phyloP scores from a whole-genome alignment of 2,888 invertebrate genomes.

The Phortica okadai region DNA sequence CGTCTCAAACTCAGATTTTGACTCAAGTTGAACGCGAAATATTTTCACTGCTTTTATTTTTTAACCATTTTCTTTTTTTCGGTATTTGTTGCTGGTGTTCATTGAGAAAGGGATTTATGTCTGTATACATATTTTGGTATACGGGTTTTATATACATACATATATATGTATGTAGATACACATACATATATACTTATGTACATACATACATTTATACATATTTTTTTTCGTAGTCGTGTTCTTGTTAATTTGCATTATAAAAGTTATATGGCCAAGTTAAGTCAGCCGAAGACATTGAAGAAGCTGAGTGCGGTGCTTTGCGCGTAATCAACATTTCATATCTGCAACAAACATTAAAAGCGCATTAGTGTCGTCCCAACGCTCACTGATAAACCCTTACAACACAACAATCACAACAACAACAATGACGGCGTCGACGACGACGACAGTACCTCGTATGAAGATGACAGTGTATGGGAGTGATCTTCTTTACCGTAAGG shows the following conservation, averaged over 20 bases:
- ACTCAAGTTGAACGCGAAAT: conserved; percentile 17
- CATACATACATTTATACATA: conserved; percentile 21
- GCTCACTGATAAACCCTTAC: conserved; percentile 57
- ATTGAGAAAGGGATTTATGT: conserved; percentile 24
- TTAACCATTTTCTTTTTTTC: conserved; percentile 21
- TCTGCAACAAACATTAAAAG: conserved; percentile 77
- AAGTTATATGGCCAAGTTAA: conserved; percentile 33
- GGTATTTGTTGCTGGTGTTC: conserved; percentile 16
- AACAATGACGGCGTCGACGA: conserved; percentile 44
- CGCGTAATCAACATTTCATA: conserved; percentile 75
- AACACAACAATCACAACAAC: conserved; percentile 36
- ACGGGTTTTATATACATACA: background rate
- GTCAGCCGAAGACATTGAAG: background rate
- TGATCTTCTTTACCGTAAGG: conserved; percentile 14
- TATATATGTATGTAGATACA: background rate
- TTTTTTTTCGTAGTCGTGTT: conserved; percentile 13
- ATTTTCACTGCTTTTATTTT: conserved; percentile 6
- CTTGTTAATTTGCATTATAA: conserved; percentile 58
- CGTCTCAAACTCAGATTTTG: background rate
- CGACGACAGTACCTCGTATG: conserved; percentile 23
- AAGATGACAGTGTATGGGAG: conserved; percentile 27
- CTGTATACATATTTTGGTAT: conserved; percentile 19
- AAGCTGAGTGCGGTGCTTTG: conserved; percentile 38
- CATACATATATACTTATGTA: background rate
- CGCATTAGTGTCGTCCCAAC: conserved; percentile 76